Base-by-base conservation (phyloP, 2,797 vertebrate genomes). In the Amphiprion clarkii region DNA sequence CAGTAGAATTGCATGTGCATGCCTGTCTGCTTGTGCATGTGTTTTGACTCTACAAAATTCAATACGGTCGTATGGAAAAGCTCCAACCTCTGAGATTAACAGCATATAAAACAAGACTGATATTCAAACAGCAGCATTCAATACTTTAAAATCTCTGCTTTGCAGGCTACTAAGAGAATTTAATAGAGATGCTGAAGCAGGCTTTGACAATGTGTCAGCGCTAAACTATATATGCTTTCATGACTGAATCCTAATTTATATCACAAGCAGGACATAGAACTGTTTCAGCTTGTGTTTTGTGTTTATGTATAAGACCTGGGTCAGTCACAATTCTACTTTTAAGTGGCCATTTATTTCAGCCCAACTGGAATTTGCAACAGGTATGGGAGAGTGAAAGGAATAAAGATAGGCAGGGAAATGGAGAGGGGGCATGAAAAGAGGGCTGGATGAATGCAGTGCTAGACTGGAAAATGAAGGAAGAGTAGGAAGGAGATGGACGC, bases 381-480 rank as follows among this genome's bases (percentile, higher is more conserved):
- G 74, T 87, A 78, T 67, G 54, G 81, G 48, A 48, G 51, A 70
- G 77, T 66, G 63, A 86, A 74, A 80, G 31, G 56, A 72, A 59
- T 44, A 74, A 53, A 82, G 77, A 81, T 76, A 75, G 81, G 49
- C 56, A 31, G 62, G 46, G 46, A 70, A 84, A 85, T 79, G 68
- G 46, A 71, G 64, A 54, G 40, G 55, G 40, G 67, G 59, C 68
- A 79, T 87, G 55, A 87, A 92, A 86, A 74, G 60, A 81, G 36
- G 44, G 27, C 72, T 53, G 67, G 74, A 88, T 89, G 89, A 91
- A 91, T 89, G 64, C 71, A 81, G 73, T 46, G 86, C 75, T 65
- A 69, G 77, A 90, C 85, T 81, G 85, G 76, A 89, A 92, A 92
- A 88, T 85, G 89, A 90, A 86, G 83, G 83, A 81, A 81, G 74